Evolutionary conservation across 2,888 invertebrate species (phyloP).

Genomic region (Myopa tessellatipennis): DNA sequence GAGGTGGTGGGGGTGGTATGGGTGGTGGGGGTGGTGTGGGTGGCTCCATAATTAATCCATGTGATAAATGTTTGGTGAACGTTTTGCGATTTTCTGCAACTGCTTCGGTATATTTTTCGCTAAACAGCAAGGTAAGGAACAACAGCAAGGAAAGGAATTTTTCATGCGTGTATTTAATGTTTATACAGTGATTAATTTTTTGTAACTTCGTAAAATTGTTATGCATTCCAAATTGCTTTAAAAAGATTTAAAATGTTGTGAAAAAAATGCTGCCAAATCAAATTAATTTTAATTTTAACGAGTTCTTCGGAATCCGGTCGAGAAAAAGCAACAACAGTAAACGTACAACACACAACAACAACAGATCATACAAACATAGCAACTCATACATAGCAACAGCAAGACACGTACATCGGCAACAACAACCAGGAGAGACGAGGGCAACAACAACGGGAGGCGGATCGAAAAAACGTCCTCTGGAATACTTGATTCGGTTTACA

Average conservation of each 20-base stretch:
- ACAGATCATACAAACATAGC: not conserved
- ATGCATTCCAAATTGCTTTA: no score
- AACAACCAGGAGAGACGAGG: not conserved
- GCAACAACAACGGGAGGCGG: not conserved
- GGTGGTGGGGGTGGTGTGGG: not conserved
- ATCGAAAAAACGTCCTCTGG: not conserved
- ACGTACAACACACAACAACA: not conserved
- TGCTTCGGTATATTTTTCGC: no score
- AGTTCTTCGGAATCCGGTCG: not conserved
- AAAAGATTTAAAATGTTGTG: not conserved
- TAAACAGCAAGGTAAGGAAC: no score
- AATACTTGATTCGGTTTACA: slow-evolving; percentile 22
- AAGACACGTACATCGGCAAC: not conserved
- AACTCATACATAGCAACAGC: not conserved
- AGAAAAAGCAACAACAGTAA: not conserved
- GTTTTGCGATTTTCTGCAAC: no score
- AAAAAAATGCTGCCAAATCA: not conserved
- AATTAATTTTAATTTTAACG: not conserved
- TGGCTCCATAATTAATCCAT: not conserved
- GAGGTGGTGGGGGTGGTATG: not conserved
- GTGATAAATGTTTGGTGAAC: no score
- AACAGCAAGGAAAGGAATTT: no score
- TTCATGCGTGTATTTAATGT: no score
- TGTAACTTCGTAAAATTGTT: no score
- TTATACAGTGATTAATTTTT: no score